Base-by-base conservation (phyloP, 1,140 invertebrate species). In the Trichonephila clavipes region DNA sequence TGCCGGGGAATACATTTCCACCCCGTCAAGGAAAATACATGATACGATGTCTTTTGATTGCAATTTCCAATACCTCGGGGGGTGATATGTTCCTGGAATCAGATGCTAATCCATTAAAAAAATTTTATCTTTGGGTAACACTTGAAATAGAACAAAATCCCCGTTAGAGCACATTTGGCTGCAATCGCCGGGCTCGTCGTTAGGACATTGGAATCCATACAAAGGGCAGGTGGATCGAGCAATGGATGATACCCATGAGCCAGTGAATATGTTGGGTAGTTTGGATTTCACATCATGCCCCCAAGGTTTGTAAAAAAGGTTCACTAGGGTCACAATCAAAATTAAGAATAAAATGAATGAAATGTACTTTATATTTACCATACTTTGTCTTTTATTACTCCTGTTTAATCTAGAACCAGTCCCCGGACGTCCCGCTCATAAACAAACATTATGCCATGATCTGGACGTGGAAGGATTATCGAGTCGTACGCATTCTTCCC, bases 301-400 rank as follows among this genome's bases (percentile, higher is more conserved):
- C 83, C 83, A 86, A 0, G 83, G 40, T 58, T 86, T 51, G 21
- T 85, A 85, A 85, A 85, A 85, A 44, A 85, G 51, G 19, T 85
- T 85, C 0, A n/a, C 40, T 3, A 85, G 12, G 0, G 82, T 51
- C 21, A 58, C 82, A 1, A 58, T 2, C 1, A 34, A 34, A 34
- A 34, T 34, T 34, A 34, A 34, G 34, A 34, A 34, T 34, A 34
- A 34, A 34, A 34, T 59, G n/a, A 86, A 86, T 5, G 83, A 61
- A 34, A 86, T 86, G 58, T 59, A 61, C n/a, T n/a, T n/a, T n/a
- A n/a, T n/a, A n/a, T n/a, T n/a, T n/a, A n/a, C n/a, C n/a, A n/a
- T n/a, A n/a, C 14, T 86, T 58, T 24, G 83, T 86, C 58, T 86
- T 4, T 61, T 61, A 18, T n/a, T 86, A 16, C n/a, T 86, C 5